Conservation (phyloP, 92 coral and sea anemone genomes). For the Blastomussa wellsi region DNA sequence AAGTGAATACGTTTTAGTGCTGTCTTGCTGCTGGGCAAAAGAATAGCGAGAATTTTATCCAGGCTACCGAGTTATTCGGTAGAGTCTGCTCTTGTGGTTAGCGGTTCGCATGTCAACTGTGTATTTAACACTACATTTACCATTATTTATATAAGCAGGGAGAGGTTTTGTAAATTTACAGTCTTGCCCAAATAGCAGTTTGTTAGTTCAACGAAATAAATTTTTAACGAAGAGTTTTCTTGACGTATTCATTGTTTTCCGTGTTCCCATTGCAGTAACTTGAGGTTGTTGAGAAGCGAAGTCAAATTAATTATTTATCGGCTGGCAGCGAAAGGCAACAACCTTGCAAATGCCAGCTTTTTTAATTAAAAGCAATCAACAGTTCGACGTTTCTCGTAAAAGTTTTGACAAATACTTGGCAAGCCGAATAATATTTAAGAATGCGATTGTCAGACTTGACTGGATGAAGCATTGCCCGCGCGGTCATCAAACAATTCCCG, state of each 20-base stretch:
- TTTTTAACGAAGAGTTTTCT: constrained; percentile 83
- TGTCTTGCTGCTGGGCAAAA: constrained; percentile 30
- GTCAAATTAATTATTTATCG: constrained; percentile 66
- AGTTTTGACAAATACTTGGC: constrained; percentile 78
- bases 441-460: neutral
- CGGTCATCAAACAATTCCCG: neutral
- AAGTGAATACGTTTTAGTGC: constrained; percentile 2
- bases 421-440: constrained; percentile 10
- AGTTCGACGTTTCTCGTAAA: constrained; percentile 75
- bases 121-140: constrained; percentile 87
- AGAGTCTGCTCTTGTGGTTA: constrained; percentile 24
- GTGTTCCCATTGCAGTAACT: constrained; percentile 29
- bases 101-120: constrained; percentile 65
- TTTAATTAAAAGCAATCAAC: constrained; percentile 84
- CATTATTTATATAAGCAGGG: constrained; percentile 90
- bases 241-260: constrained; percentile 17
- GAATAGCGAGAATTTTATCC: neutral
- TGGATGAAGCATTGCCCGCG: neutral
- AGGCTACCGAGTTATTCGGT: constrained; percentile 36
- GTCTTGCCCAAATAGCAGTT: constrained; percentile 87
- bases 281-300: constrained; percentile 64
- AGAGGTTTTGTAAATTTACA: constrained; percentile 95
- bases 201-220: constrained; percentile 94
- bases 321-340: constrained; percentile 71
- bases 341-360: constrained; percentile 66